Conservation (phyloP, 2,797 vertebrate genomes). For the Dendrocincla tyrannina region DNA sequence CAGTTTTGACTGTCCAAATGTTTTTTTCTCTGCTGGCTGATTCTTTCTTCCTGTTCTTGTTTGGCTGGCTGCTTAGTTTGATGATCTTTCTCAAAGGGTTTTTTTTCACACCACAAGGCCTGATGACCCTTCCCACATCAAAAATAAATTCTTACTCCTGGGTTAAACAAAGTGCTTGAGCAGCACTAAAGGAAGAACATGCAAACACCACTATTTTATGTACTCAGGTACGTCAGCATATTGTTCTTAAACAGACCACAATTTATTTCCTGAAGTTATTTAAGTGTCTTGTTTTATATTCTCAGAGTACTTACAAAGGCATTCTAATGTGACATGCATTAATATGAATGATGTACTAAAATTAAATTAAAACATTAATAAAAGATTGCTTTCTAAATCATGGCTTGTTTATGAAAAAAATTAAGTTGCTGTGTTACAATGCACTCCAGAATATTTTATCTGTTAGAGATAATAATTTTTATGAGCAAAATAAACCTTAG, state of each 20-base stretch:
- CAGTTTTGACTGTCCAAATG: background rate
- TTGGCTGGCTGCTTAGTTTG: background rate
- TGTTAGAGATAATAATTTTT: background rate
- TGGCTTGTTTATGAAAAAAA: background rate
- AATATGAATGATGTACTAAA: background rate
- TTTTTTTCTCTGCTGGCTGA: background rate
- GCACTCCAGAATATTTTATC: background rate
- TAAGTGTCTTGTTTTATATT: background rate
- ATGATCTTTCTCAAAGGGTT: background rate
- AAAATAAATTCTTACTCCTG: background rate
- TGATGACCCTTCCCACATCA: background rate
- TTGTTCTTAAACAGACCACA: background rate
- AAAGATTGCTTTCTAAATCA: background rate
- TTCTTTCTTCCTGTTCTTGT: background rate
- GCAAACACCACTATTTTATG: background rate
- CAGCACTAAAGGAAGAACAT: background rate
- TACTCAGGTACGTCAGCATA: background rate
- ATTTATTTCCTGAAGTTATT: background rate
- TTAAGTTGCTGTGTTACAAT: background rate
- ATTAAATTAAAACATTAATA: slow-evolving; percentile 24
- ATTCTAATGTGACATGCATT: background rate
- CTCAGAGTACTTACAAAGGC: background rate
- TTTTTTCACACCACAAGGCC: background rate
- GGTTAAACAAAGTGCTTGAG: background rate
- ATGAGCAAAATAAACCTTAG: background rate